Evolutionary conservation across 1,140 invertebrate species (phyloP), one percentile per base, ranked within the genome.

Genomic region (Asobara japonica): DNA sequence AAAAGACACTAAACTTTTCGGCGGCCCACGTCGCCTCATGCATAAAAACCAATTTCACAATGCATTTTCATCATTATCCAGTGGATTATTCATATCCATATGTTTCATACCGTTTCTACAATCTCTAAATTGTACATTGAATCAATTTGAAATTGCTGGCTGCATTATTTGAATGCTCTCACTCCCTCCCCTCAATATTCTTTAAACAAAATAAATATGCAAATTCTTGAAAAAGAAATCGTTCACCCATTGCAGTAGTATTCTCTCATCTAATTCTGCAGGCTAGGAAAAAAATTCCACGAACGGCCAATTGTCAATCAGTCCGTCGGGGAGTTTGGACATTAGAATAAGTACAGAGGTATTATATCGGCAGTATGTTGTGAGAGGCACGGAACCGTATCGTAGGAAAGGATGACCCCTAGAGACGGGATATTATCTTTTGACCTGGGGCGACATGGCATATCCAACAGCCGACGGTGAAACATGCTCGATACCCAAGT

Each of bases 191-290:
- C n/a, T n/a, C n/a, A n/a, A n/a, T n/a, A n/a, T n/a, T n/a, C n/a
- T n/a, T n/a, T n/a, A n/a, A n/a, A n/a, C n/a, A n/a, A n/a, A n/a
- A n/a, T n/a, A n/a, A n/a, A n/a, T n/a, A n/a, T n/a, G n/a, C n/a
- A n/a, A n/a, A n/a, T n/a, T n/a, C n/a, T n/a, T n/a, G n/a, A n/a
- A n/a, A n/a, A n/a, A n/a, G n/a, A n/a, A n/a, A n/a, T n/a, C n/a
- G n/a, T n/a, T n/a, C n/a, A 2, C 41, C 41, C 13, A 45, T 45
- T 45, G 18, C 13, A 13, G n/a, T n/a, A n/a, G n/a, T n/a, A n/a
- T n/a, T n/a, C n/a, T n/a, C n/a, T n/a, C n/a, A n/a, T 13, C 41
- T 16, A 16, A 45, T 45, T 45, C n/a, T 99, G n/a, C 22, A 25
- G 10, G 22, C 22, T 56, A 56, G 25, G n/a, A 22, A 8, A 22